These are phyloP conservation scores for Zaprionus gabonicus DNA, from an alignment of 1,140 invertebrate genomes.

Conservation along the genomic window DNA sequence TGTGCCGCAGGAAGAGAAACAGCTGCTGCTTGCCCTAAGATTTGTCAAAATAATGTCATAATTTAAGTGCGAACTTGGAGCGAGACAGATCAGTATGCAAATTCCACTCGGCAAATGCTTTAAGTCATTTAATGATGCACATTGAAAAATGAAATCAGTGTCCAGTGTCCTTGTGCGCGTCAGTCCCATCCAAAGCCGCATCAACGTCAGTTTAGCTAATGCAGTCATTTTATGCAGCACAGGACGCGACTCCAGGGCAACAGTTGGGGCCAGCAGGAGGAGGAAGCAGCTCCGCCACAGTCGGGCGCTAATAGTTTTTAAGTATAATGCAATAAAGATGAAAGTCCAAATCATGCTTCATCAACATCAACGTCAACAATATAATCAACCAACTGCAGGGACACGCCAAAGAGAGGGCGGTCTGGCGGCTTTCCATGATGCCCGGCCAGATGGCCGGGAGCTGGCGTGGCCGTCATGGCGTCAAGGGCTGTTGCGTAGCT, in stretches of 20 bases:
- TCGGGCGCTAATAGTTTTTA: constrained; percentile 78
- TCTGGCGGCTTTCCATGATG: constrained; percentile 1
- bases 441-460: neutral
- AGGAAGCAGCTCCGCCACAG: constrained; percentile 6
- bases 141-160: constrained; percentile 45
- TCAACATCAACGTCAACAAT: constrained; percentile 83
- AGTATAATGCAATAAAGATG: constrained; percentile 83
- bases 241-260: neutral
- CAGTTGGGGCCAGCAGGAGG: neutral
- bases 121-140: constrained; percentile 59
- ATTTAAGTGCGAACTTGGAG: neutral
- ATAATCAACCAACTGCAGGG: constrained; percentile 70
- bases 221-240: constrained; percentile 35
- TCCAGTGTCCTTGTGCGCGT: constrained; percentile 9
- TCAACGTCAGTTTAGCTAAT: constrained; percentile 55
- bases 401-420: neutral
- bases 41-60: neutral
- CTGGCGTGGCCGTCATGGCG: constrained; percentile 39
- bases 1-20: neutral
- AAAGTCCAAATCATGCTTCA: constrained; percentile 83
- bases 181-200: constrained; percentile 26
- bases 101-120: constrained; percentile 47
- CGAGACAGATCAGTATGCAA: neutral
- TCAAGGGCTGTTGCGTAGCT: constrained; percentile 69
- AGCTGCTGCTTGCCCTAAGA: neutral